Base-by-base conservation (phyloP, 2,888 invertebrate species). In the Parascotia fuliginaria region DNA sequence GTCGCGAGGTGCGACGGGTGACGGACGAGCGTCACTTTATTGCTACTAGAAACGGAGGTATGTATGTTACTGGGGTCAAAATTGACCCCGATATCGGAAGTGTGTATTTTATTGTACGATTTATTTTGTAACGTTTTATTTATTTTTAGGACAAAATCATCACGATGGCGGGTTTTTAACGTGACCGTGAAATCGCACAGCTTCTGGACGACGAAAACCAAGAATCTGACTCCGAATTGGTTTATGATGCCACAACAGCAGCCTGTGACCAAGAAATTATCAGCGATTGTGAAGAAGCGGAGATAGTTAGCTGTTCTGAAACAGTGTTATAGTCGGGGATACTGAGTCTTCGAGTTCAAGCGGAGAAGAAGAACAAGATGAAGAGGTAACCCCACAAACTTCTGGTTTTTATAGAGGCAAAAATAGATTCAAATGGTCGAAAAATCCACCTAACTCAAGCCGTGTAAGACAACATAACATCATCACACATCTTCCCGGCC, bases 71-170 rank as follows among this genome's bases (percentile, higher is more conserved):
- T 47, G 47, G 41, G 41, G 36, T 41, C 27, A 38, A 38, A 38
- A 19, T 40, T 15, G 40, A 40, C 46, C 46, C 46, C 39, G 46
- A 46, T 28, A 33, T 40, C 46, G 22, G 38, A 36, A 40, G 57
- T 62, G 62, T 59, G 56, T 60, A 57, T 60, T 65, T 42, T 52
- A 58, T 65, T 47, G 54, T 55, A 57, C 51, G 52, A 57, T 47
- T 39, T 50, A 11, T 29, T 49, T 50, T 56, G 37, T 40, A 27
- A 46, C 31, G 36, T 40, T 57, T 46, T 47, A 52, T 45, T 47
- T 14, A 29, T 41, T 41, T 41, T 24, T 24, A 38, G 12, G 22
- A 24, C n/a, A 27, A 12, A 24, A 38, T 24, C 24, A 33, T 41
- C 12, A 19, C 16, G 9, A 42, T 33, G 42, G n/a, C 27, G 29